Conservation (phyloP, 2,797 vertebrate species). For the Chlorospingus flavigularis region DNA sequence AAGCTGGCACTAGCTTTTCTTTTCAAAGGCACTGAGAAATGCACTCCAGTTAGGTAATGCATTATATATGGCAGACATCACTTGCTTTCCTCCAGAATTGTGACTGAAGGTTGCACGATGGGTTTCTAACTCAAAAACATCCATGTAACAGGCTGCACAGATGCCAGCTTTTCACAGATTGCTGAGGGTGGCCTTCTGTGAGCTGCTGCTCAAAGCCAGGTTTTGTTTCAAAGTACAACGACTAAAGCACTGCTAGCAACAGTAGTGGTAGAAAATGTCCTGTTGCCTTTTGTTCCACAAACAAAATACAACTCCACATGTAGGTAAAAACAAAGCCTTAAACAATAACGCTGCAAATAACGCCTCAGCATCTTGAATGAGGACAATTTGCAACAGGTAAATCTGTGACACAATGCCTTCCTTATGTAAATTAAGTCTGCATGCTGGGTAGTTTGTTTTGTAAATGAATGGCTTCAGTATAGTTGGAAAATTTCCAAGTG, state of each 20-base stretch:
- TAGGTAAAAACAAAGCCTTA: background rate
- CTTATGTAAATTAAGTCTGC: background rate
- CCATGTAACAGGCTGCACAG: background rate
- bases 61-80: background rate
- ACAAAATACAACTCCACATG: background rate
- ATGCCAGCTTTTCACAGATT: background rate
- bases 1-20: background rate
- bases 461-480: background rate
- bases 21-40: background rate
- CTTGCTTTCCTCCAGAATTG: background rate
- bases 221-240: background rate
- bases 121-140: background rate
- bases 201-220: background rate
- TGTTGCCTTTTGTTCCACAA: background rate
- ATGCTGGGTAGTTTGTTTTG: background rate
- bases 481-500: background rate
- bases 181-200: conserved; percentile 4
- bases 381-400: background rate
- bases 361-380: background rate
- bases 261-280: background rate
- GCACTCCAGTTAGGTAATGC: background rate
- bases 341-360: rapidly evolving
- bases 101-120: background rate
- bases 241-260: conserved; percentile 12
- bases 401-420: background rate